Percentiles rank a stretch among this genome's conserved stretches.
These are phyloP conservation scores for Cephus nigrinus DNA, from an alignment of 2,888 invertebrate species.

Conservation along the genomic window DNA sequence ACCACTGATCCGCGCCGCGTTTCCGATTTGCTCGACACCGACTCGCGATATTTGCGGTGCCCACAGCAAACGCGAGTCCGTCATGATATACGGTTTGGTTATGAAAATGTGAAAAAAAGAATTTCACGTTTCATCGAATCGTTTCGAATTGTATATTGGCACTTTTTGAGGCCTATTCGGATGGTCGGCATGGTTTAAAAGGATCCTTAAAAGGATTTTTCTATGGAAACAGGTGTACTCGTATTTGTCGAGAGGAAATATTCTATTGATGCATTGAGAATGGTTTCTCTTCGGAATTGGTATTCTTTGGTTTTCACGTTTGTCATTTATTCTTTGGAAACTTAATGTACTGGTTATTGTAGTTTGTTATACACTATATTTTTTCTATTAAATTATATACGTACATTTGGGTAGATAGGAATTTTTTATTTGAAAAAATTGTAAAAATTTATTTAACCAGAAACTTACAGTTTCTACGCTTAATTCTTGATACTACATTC, in stretches of 20 bases:
- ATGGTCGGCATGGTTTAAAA: not conserved
- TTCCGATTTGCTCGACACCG: conserved; percentile 1
- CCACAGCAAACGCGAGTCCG: not conserved
- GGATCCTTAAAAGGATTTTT: not conserved
- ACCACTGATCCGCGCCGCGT: conserved; percentile 5
- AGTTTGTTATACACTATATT: not conserved
- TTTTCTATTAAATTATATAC: not conserved
- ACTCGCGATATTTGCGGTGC: not conserved
- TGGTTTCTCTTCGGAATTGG: not conserved
- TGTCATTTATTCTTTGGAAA: not conserved
- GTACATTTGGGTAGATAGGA: not conserved
- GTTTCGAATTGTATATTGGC: not conserved
- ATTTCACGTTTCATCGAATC: not conserved
- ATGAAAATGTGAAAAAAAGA: not conserved
- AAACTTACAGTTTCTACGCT: not conserved
- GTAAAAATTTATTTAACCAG: not conserved
- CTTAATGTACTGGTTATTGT: not conserved
- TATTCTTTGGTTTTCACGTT: not conserved
- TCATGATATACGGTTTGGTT: not conserved
- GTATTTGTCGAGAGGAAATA: not conserved
- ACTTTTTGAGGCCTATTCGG: not conserved
- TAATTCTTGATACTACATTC: not conserved
- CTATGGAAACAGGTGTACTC: not conserved
- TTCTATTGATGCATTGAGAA: not conserved
- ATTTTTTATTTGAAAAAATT: not conserved